Conservation (phyloP, 1,140 invertebrate species). For the Plectus sambesii region DNA sequence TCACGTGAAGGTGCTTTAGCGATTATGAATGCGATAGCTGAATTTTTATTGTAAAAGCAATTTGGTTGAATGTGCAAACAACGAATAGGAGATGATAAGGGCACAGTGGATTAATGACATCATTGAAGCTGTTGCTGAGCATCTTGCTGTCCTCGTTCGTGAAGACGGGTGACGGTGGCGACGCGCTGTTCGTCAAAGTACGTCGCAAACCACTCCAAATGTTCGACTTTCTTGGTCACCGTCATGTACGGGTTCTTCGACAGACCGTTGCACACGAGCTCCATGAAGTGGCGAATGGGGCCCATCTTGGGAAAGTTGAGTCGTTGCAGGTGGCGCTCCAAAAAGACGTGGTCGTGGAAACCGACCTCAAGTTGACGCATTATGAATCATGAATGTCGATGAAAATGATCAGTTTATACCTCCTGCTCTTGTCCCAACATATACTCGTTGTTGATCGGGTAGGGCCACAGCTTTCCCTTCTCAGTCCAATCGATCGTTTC, state of each 20-base stretch:
- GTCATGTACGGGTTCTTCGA: conserved; percentile 84
- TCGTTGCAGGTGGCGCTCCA: conserved; percentile 62
- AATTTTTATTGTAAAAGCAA: too few relatives aligned
- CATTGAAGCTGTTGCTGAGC: too few relatives aligned
- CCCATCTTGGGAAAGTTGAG: conserved; percentile 70
- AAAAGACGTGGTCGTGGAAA: conserved; percentile 82
- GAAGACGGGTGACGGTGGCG: conserved; percentile 22
- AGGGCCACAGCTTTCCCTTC: conserved; percentile 85
- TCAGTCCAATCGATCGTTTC: conserved; percentile 88
- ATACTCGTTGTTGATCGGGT: conserved; percentile 89
- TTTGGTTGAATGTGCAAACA: too few relatives aligned
- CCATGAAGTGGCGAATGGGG: conserved; percentile 89
- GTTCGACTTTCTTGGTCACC: conserved; percentile 72
- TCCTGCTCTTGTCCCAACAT: conserved; percentile 28
- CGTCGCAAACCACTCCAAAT: conserved; percentile 78
- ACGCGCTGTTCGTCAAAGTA: conserved; percentile 61
- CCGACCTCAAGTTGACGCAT: conserved; percentile 57
- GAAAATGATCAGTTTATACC: conserved; percentile 34
- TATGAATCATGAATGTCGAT: conserved; percentile 61
- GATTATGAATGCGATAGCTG: too few relatives aligned
- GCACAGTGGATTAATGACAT: too few relatives aligned
- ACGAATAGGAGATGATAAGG: too few relatives aligned
- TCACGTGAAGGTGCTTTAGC: too few relatives aligned
- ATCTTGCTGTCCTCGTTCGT: conserved; percentile 24
- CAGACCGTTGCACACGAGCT: conserved; percentile 73